phyloP scores from a whole-genome alignment of 2,888 invertebrate species.

The Schizaphis graminum region DNA sequence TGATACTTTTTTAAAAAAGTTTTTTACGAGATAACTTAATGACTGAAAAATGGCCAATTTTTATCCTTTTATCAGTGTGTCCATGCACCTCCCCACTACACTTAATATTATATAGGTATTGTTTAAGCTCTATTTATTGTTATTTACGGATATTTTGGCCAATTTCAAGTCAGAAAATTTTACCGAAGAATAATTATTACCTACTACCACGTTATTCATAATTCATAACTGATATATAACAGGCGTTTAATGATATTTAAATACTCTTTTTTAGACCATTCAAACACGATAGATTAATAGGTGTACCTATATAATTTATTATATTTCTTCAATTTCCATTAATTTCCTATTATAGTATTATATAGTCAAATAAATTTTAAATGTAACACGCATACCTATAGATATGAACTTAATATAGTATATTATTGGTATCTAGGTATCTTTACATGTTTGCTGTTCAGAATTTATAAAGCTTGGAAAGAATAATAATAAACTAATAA shows the following conservation, averaged over 20 bases:
- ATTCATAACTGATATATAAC: not conserved
- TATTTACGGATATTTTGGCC: not conserved
- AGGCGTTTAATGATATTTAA: not conserved
- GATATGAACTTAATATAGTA: not conserved
- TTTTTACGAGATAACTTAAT: not conserved
- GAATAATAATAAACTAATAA: not conserved
- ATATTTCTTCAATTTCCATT: not conserved
- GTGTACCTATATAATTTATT: not conserved
- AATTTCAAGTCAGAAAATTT: not conserved
- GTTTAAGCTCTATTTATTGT: not conserved
- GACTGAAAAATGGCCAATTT: not conserved
- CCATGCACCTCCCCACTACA: not conserved
- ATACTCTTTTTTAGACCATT: not conserved
- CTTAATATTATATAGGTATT: not conserved
- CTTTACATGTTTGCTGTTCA: not conserved
- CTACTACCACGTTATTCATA: not conserved
- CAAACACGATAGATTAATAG: not conserved
- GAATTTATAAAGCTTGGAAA: not conserved
- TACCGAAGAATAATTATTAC: not conserved
- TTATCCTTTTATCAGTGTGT: not conserved
- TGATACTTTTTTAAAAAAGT: too few relatives aligned
- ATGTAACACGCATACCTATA: not conserved
- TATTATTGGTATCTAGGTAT: not conserved
- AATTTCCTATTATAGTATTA: not conserved
- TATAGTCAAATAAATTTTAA: not conserved